Base-by-base conservation (phyloP, 2,888 invertebrate genomes). In the Pseudococcus viburni region DNA sequence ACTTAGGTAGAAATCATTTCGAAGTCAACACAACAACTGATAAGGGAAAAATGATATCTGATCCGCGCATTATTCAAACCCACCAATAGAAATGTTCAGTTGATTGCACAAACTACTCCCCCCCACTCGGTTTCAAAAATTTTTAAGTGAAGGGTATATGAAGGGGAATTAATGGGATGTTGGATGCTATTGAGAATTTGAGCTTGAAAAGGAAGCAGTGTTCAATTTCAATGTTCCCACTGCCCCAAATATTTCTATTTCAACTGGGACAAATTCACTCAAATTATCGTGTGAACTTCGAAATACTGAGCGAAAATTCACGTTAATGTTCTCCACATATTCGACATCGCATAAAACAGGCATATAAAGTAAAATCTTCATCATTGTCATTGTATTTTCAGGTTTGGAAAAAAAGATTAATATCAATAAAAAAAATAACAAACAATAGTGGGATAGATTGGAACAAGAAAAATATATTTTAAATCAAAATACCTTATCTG, bases 51-150 rank as follows among this genome's bases (percentile, higher is more conserved):
- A 64, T 9, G 64, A 19, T 19, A 68, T 51, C 12, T 6, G 55
- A 55, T n/a, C n/a, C 55, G 55, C 55, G 73, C 73, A 73, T 17
- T 33, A 73, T 73, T 73, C 33, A 73, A 73, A 73, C 17, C 33
- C 6, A 73, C 73, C 73, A 73, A 73, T 26, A 17, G 33, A 42
- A 42, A 42, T 42, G 42, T 42, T 42, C 42, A 42, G 5, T 33
- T 33, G 42, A 42, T 5, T 42, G 42, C 42, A 42, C 26, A 33
- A 33, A 33, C 26, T 33, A 33, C 26, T 33, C 26, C 26, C 26
- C 26, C 3, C 26, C 26, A 33, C 3, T 33, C 26, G 3, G 26
- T 33, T 33, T 3, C 3, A 1, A 33, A 33, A 33, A 2, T 33
- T 33, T 33, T 33, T 33, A 33, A 33, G 1, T 33, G 26, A 33